phyloP scores from a whole-genome alignment of 2,113 vertebrate species.

The Nannobrachium achirus region DNA sequence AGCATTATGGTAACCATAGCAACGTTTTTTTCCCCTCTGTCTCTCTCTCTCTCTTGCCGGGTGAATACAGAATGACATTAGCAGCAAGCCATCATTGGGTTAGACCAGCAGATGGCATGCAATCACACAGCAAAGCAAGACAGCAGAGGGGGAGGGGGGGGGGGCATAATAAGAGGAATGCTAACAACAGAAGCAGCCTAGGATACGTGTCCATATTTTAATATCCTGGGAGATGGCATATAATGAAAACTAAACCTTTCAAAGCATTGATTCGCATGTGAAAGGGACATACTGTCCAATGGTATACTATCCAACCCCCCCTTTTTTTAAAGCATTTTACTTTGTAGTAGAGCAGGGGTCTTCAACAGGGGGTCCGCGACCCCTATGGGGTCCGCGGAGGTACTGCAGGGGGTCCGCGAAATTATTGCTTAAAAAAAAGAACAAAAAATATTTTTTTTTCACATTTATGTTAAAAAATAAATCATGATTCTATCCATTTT shows the following conservation, averaged over 20 bases:
- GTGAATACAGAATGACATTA: conserved; percentile 88
- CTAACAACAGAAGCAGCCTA: conserved; percentile 87
- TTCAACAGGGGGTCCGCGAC: too few species aligned
- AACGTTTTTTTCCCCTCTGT: conserved; percentile 82
- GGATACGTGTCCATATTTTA: conserved; percentile 87
- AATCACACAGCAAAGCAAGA: conserved; percentile 97
- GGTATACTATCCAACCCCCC: too few species aligned
- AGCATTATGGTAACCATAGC: conserved; percentile 94
- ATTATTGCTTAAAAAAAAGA: too few species aligned
- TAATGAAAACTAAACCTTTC: conserved; percentile 17
- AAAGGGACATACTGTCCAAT: too few species aligned
- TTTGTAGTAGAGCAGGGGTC: too few species aligned
- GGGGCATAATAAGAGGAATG: conserved; percentile 92
- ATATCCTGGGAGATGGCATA: conserved; percentile 79
- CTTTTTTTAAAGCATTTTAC: too few species aligned
- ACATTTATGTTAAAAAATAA: too few species aligned
- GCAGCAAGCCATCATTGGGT: conserved; percentile 95
- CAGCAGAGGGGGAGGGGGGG: conserved; percentile 91
- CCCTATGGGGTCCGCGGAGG: too few species aligned
- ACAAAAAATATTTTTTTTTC: too few species aligned
- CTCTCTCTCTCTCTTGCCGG: conserved; percentile 86
- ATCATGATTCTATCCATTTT: too few species aligned
- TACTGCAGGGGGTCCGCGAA: too few species aligned
- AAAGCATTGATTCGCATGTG: too few species aligned
- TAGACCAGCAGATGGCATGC: conserved; percentile 98